phyloP scores from a whole-genome alignment of 2,797 vertebrate species.

The Phaenicophaeus curvirostris region DNA sequence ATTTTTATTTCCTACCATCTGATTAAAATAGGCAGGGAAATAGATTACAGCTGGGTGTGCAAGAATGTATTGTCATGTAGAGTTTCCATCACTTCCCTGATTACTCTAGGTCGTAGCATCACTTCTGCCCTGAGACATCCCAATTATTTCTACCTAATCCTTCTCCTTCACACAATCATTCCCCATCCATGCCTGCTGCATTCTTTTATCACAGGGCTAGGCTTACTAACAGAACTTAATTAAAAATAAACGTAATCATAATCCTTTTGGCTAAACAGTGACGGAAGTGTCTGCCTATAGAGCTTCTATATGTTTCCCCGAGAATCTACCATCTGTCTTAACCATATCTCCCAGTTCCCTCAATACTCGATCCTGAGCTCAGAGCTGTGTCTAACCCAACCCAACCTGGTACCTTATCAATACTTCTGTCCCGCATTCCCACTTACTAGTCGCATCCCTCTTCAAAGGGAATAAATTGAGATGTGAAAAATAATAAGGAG shows the following conservation, averaged over 20 bases:
- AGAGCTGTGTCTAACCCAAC: neutral
- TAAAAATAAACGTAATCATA: neutral
- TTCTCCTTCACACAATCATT: neutral
- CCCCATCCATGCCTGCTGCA: neutral
- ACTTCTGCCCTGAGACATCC: neutral
- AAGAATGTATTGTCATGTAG: neutral
- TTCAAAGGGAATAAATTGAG: neutral
- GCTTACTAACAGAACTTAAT: neutral
- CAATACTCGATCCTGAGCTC: neutral
- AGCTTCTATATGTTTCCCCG: neutral
- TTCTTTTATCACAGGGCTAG: neutral
- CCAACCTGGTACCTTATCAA: neutral
- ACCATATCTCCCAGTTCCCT: neutral
- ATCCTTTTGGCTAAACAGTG: neutral
- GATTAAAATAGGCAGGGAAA: neutral
- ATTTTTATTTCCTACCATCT: neutral
- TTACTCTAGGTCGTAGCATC: neutral
- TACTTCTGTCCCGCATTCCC: neutral
- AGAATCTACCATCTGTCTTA: neutral
- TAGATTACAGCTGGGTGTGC: neutral
- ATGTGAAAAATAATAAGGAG: neutral
- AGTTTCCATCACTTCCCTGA: neutral
- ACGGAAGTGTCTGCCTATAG: neutral
- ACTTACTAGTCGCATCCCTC: neutral
- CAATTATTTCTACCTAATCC: neutral